Base-by-base conservation (phyloP, 2,797 vertebrate genomes). In the Emys orbicularis region DNA sequence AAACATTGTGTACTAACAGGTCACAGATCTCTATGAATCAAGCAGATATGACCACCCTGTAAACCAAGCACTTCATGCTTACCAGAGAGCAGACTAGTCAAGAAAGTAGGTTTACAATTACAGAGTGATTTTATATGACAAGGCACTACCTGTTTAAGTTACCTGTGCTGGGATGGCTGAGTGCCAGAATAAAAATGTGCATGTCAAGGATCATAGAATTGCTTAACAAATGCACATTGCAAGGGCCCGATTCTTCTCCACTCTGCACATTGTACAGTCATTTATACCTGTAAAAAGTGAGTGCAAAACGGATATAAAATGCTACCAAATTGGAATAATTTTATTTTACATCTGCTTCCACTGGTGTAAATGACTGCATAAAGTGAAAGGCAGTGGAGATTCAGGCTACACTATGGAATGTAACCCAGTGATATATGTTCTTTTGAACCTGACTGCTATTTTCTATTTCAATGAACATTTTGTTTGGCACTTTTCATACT, bases 401-500 rank as follows among this genome's bases (percentile, higher is more conserved):
- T 41, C n/a, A 41, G 65, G 65, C 4, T 41, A 41, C n/a, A 41
- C 19, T 72, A 68, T 37, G 9, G 65, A 68, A 68, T 91, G 92
- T 95, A 92, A 96, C 95, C 96, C 81, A 92, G 90, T 65, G 72
- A 92, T 83, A 79, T 79, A 86, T 37, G 84, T 54, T 84, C 61
- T 96, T 92, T 96, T 96, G 95, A 97, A 94, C 79, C 77, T 89
- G 87, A 96, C 84, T 92, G 85, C 92, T 95, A 77, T 92, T 56
- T 87, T 95, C 94, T 85, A 95, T 96, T 88, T 96, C 94, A 81
- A 90, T 86, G 93, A 97, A 96, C 95, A 96, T 97, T 97, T 96
- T 96, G 95, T 96, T 97, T 97, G 94, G 87, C 93, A 94, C 97
- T 97, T 95, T 95, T 97, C 84, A 90, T 83, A 88, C 89, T 96